These are phyloP conservation scores for Upupa epops DNA, from an alignment of 2,113 vertebrate genomes.

Conservation along the genomic window DNA sequence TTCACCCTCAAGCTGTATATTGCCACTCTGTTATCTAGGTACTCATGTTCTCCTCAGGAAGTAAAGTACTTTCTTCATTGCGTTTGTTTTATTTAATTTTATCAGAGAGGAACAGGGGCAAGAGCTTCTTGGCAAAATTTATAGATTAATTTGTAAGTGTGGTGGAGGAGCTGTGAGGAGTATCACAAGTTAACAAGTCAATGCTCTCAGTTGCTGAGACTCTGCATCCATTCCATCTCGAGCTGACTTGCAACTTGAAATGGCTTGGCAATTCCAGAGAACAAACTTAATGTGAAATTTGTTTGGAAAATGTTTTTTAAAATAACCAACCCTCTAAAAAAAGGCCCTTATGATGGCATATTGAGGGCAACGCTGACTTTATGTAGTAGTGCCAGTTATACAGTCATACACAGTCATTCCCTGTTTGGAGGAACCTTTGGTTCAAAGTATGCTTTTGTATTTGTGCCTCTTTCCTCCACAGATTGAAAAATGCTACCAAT, in stretches of 20 bases:
- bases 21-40: neutral
- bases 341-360: neutral
- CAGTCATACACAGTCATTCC: neutral
- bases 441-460: neutral
- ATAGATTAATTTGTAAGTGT: neutral
- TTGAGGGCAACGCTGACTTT: neutral
- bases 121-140: neutral
- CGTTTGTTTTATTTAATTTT: neutral
- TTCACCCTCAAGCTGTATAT: neutral
- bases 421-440: neutral
- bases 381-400: neutral
- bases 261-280: neutral
- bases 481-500: neutral
- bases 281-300: neutral
- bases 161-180: neutral
- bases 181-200: neutral
- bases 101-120: neutral
- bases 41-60: neutral
- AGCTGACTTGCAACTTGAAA: neutral
- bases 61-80: neutral
- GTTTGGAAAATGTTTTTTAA: neutral
- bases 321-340: neutral
- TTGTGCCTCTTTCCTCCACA: neutral
- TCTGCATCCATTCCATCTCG: neutral
- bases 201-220: neutral